phyloP scores from a whole-genome alignment of 1,140 invertebrate species.

The Phymastichus coffea region DNA sequence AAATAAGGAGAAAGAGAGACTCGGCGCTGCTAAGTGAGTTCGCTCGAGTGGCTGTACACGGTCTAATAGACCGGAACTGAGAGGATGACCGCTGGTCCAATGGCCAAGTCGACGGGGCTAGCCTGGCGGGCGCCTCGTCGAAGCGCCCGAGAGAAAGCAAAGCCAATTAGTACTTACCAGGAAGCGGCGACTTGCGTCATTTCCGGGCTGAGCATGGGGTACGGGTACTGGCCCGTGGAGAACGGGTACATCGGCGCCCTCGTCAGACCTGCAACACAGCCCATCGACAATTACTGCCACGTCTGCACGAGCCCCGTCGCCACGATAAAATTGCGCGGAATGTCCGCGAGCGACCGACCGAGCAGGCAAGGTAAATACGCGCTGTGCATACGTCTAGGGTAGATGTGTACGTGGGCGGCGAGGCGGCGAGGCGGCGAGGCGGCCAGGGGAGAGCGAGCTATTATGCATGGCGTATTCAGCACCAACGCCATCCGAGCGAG shows the following conservation, averaged over 20 bases:
- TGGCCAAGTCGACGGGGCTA: too few relatives aligned
- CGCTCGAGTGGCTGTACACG: constrained; percentile 44
- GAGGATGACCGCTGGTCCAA: constrained; percentile 46
- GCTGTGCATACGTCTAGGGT: too few relatives aligned
- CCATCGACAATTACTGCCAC: too few relatives aligned
- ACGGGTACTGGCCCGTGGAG: constrained; percentile 83
- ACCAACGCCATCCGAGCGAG: constrained; percentile 4
- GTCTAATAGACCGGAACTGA: constrained; percentile 55
- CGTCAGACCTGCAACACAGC: constrained; percentile 73
- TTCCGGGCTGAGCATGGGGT: constrained; percentile 91
- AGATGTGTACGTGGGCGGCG: too few relatives aligned
- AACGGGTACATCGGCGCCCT: constrained; percentile 90
- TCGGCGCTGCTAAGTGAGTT: constrained; percentile 40
- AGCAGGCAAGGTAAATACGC: too few relatives aligned
- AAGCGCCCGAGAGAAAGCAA: neutral
- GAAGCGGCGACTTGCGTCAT: constrained; percentile 90
- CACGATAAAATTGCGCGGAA: too few relatives aligned
- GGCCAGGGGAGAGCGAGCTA: neutral
- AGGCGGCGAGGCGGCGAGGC: too few relatives aligned
- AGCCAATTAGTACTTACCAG: constrained; percentile 80
- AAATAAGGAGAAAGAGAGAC: constrained; percentile 44
- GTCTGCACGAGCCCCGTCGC: too few relatives aligned
- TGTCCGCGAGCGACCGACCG: too few relatives aligned
- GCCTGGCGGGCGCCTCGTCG: too few relatives aligned
- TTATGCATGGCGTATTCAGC: neutral